Base-by-base conservation (phyloP, 37 sponge, comb jelly and placozoan species). In the Tethya wilhelma region DNA sequence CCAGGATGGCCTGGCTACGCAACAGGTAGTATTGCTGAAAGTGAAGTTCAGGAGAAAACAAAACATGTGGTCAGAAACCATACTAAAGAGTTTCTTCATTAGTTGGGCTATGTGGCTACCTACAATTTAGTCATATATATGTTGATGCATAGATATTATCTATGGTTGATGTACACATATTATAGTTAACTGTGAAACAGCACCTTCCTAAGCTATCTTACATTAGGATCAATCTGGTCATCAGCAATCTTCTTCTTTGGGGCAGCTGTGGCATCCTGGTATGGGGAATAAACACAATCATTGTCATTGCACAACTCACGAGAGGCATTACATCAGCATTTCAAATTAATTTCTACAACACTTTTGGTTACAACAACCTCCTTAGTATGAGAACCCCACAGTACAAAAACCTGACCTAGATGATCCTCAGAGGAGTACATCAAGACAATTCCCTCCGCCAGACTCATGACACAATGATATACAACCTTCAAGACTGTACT, bases 211-310 rank as follows among this genome's bases (percentile, higher is more conserved):
- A n/a, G n/a, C 4, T 29, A 14, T 12, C 90, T 73, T 46, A 94
- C 95, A 77, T 95, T 92, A 0, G 98, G 98, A 59, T 97, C 98
- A 29, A 97, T 92, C 30, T 88, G 79, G 22, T 94, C 95, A 17
- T 92, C 90, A 28, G 44, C 30, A 23, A 38, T 78, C 42, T 67
- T 43, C 33, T 64, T 64, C 81, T 83, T 83, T 7, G 59, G 1
- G 33, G 71, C 9, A 38, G 73, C 33, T 30, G 75, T 29, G 22
- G 59, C 17, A 23, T 46, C 37, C 68, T 67, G 41, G 29, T 23
- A 59, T 25, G 20, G 25, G 23, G 4, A 59, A 25, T 29, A 25
- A 59, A 59, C 6, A 59, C 20, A 12, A 19, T 17, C 55, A 49
- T 49, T 49, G n/a, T n/a, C n/a, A n/a, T n/a, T n/a, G n/a, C n/a